These are phyloP conservation scores for Imbricaverruca yamaguchii DNA, from an alignment of 2,888 invertebrate species.

Conservation along the genomic window DNA sequence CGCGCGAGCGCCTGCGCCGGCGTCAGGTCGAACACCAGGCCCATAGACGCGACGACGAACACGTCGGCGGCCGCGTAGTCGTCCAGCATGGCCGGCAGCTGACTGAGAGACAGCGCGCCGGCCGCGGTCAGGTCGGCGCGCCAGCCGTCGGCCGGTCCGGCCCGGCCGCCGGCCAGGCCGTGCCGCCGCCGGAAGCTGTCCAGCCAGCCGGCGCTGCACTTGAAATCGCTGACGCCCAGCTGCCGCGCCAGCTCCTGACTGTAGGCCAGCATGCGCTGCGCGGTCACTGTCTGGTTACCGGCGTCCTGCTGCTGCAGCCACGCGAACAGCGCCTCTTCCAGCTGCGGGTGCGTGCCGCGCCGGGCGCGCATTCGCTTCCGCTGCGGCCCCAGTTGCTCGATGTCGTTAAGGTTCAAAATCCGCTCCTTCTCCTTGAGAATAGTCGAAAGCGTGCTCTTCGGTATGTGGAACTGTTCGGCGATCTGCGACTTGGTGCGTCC, in stretches of 20 bases:
- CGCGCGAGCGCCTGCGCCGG: background rate
- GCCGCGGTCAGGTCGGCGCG: background rate
- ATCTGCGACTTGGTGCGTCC: constrained; percentile 16
- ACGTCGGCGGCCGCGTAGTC: background rate
- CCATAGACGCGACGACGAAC: constrained; percentile 7
- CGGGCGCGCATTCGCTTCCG: constrained; percentile 2
- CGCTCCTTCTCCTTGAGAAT: constrained; percentile 21
- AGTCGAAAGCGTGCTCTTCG: constrained; percentile 11
- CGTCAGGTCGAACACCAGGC: constrained; percentile 9
- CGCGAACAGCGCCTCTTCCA: constrained; percentile 11
- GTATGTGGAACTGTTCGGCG: constrained; percentile 15
- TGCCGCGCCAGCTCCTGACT: constrained; percentile 8
- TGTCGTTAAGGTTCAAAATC: background rate
- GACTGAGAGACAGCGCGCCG: background rate
- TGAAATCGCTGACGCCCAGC: constrained; percentile 6
- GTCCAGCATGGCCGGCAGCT: constrained; percentile 9
- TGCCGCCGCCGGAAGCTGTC: background rate
- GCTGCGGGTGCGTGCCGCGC: background rate
- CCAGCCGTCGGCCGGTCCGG: background rate
- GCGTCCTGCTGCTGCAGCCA: constrained; percentile 7
- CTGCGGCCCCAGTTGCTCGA: background rate
- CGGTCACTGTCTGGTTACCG: background rate
- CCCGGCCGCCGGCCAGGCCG: background rate
- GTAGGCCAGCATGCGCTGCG: background rate
- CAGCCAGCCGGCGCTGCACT: background rate